A percentile compares a stretch with the other conserved stretches of the same genome.
Evolutionary conservation across 2,888 invertebrate species (phyloP).

Genomic region (Eudasyphora cyanicolor): DNA sequence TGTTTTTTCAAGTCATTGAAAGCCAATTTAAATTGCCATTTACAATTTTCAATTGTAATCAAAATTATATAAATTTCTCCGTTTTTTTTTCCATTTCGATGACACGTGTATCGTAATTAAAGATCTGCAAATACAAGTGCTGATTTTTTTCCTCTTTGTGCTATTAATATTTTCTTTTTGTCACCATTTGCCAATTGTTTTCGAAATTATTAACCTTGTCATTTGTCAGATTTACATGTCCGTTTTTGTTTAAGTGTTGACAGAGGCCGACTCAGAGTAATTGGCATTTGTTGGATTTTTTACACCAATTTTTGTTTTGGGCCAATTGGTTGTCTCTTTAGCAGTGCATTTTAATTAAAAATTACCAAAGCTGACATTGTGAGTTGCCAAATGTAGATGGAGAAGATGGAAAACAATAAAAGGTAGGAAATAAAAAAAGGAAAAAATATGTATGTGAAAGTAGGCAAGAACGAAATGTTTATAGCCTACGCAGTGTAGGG

Average conservation of each 20-base stretch:
- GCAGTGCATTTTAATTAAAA: conserved; percentile 15
- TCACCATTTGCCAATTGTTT: not conserved
- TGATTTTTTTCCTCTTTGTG: not conserved
- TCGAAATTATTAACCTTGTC: not conserved
- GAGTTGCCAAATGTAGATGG: not conserved
- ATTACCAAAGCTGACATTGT: not conserved
- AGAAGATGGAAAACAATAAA: not conserved
- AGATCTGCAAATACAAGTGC: not conserved
- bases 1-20: too few species aligned
- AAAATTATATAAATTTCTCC: too few species aligned
- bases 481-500: too few species aligned
- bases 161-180: not conserved
- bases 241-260: not conserved
- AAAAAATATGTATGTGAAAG: not conserved
- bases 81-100: not conserved
- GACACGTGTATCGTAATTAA: not conserved
- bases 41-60: not conserved
- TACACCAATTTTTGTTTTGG: not conserved
- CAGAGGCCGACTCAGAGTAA: not conserved
- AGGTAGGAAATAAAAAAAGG: not conserved
- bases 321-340: not conserved
- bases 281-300: not conserved
- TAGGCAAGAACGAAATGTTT: too few species aligned
- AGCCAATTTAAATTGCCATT: not conserved
- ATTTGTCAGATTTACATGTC: conserved; percentile 2